These are phyloP conservation scores for Philopedon plagiatum DNA, from an alignment of 2,888 invertebrate genomes.

Conservation along the genomic window DNA sequence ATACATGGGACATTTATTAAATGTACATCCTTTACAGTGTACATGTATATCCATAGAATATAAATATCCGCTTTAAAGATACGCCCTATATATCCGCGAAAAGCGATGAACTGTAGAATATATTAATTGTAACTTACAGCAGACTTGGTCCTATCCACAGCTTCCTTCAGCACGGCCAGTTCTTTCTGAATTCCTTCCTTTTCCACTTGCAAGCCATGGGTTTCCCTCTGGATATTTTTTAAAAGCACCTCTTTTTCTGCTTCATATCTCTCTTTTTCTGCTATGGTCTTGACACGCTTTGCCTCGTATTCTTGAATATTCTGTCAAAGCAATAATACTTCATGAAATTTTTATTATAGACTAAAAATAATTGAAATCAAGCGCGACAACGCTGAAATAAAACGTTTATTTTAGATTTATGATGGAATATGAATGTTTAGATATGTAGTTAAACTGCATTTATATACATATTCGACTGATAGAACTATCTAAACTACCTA, in stretches of 20 bases:
- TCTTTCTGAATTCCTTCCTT: constrained; percentile 80
- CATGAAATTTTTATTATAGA: too few species aligned
- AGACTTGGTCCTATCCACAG: constrained; percentile 80
- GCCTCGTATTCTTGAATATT: constrained; percentile 70
- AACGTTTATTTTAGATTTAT: too few species aligned
- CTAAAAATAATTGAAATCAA: too few species aligned
- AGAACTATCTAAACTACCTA: constrained; percentile 23
- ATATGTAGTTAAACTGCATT: too few species aligned
- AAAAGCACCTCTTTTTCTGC: constrained; percentile 74
- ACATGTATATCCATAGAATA: too few species aligned
- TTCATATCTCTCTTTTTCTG: constrained; percentile 73
- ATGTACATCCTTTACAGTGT: too few species aligned
- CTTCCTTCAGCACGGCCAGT: constrained; percentile 78
- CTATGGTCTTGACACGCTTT: constrained; percentile 71
- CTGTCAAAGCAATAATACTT: constrained; percentile 53
- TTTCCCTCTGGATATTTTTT: constrained; percentile 77
- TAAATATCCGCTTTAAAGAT: too few species aligned
- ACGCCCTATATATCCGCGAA: not conserved
- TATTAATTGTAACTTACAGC: constrained; percentile 61
- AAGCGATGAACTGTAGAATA: not conserved
- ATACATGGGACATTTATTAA: too few species aligned
- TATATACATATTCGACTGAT: too few species aligned
- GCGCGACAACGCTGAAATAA: too few species aligned
- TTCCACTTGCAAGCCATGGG: constrained; percentile 78
- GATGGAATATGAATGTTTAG: too few species aligned